Evolutionary conservation across 2,113 vertebrate species (phyloP).

Genomic region (Pseudopodoces humilis): DNA sequence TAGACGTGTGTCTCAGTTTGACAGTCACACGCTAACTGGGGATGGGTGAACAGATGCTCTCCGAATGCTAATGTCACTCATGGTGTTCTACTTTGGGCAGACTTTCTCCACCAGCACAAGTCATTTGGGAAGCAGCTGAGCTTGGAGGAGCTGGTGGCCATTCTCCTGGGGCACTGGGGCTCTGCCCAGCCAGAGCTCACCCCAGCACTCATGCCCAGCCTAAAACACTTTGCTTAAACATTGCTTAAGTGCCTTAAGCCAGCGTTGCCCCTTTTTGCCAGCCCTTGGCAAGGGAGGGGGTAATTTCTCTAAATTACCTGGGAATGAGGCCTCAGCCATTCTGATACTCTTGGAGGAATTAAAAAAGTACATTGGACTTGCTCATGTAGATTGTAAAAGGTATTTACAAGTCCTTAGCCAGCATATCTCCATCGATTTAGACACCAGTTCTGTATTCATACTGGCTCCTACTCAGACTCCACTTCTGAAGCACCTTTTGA

Average conservation of each 20-base stretch:
- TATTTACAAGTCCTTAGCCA: background rate
- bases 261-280: background rate
- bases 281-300: background rate
- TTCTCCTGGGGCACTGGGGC: background rate
- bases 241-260: background rate
- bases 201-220: accelerated
- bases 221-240: background rate
- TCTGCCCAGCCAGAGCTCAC: background rate
- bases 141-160: background rate
- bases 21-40: constrained; percentile 60
- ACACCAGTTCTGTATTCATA: constrained; percentile 5
- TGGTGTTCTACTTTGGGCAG: constrained; percentile 65
- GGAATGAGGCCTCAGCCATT: background rate
- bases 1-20: constrained; percentile 59
- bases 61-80: constrained; percentile 66
- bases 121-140: constrained; percentile 23
- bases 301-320: background rate
- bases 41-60: constrained; percentile 69
- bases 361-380: constrained; percentile 35
- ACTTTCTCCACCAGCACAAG: constrained; percentile 56
- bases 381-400: background rate
- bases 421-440: background rate
- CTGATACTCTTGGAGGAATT: constrained; percentile 34
- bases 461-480: background rate
- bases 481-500: constrained; percentile 31